Evolutionary conservation across 2,113 vertebrate species (phyloP), one percentile per base, ranked within the genome.

Genomic region (Enhydra lutris): DNA sequence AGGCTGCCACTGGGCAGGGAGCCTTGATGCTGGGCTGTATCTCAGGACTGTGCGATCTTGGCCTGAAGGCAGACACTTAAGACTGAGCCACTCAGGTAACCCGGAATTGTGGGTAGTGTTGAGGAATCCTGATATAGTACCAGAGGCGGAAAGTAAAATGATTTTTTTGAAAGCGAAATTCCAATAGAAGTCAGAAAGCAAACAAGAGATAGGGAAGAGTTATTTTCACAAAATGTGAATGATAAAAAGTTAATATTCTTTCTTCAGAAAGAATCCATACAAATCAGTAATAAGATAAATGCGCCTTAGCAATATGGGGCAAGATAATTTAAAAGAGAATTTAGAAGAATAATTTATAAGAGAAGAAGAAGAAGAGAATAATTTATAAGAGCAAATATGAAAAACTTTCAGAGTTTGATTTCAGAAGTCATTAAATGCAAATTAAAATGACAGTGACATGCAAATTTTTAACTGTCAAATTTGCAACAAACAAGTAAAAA

Each of bases 201-300:
- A 63, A 71, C 29, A 52, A 12, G 4, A 78, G 34, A 42, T 67
- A 93, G 91, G 24, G 69, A 31, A 84, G 89, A 82, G 81, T 31
- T 95, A 90, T 4, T 86, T 96, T 88, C 78, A 84, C 3, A 59
- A 90, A 74, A 74, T 92, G 65, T 85, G 45, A 74, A 36, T 89
- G 29, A 79, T 92, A 73, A 88, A 85, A 91, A 11, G 8, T 78
- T 87, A 83, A 55, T 91, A 74, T 82, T 91, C 9, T 80, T 80
- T 79, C 26, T 74, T 23, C 20, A 21, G 4, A 36, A 91, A 78
- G 20, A 92, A 76, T 81, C 45, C 26, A n/a, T 85, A 61, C 12
- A 92, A 91, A 81, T 76, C 39, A 81, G 15, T 92, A 55, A 84
- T 93, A 89, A 89, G 61, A 29, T 76, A 76, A 94, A 76, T 29